Percentiles rank a stretch among this genome's conserved stretches.
These are phyloP conservation scores for Eclectus roratus DNA, from an alignment of 2,113 vertebrate genomes.

Conservation along the genomic window DNA sequence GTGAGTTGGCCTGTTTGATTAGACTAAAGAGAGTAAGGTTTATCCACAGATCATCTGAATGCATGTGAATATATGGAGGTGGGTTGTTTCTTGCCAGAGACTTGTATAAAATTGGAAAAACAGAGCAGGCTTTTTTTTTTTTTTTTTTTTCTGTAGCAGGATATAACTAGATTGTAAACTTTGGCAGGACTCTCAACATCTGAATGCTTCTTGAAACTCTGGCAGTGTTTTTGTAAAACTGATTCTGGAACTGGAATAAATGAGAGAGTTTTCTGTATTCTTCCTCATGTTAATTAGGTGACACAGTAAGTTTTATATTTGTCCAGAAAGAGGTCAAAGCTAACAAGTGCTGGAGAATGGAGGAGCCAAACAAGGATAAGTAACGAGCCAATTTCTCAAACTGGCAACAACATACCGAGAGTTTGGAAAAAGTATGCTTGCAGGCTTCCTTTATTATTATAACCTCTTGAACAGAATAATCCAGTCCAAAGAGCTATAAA, in stretches of 20 bases:
- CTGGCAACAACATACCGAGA: neutral
- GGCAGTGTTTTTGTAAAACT: slow-evolving; percentile 8
- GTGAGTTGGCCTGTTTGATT: neutral
- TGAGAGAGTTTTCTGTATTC: neutral
- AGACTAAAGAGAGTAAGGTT: neutral
- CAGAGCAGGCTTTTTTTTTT: neutral
- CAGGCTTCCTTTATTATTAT: slow-evolving; percentile 57
- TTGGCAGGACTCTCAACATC: slow-evolving; percentile 47
- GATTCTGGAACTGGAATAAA: slow-evolving; percentile 19
- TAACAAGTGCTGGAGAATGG: neutral
- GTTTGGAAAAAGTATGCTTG: slow-evolving; percentile 9
- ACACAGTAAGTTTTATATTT: neutral
- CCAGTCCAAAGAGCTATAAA: slow-evolving; percentile 31
- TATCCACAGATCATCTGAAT: neutral
- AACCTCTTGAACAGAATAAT: slow-evolving; percentile 62
- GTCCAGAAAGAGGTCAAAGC: slow-evolving; percentile 48
- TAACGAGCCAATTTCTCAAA: neutral
- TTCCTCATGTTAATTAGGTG: slow-evolving; percentile 28
- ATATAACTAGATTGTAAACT: slow-evolving; percentile 49
- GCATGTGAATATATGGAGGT: neutral
- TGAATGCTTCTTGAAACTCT: slow-evolving; percentile 43
- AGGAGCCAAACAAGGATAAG: slow-evolving; percentile 20
- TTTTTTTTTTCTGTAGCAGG: neutral
- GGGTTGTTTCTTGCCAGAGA: slow-evolving; percentile 34
- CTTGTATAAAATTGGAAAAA: neutral